Evolutionary conservation across 2,797 vertebrate genomes (phyloP), one percentile per base, ranked within the genome.

Genomic region (Scolopax rusticola): DNA sequence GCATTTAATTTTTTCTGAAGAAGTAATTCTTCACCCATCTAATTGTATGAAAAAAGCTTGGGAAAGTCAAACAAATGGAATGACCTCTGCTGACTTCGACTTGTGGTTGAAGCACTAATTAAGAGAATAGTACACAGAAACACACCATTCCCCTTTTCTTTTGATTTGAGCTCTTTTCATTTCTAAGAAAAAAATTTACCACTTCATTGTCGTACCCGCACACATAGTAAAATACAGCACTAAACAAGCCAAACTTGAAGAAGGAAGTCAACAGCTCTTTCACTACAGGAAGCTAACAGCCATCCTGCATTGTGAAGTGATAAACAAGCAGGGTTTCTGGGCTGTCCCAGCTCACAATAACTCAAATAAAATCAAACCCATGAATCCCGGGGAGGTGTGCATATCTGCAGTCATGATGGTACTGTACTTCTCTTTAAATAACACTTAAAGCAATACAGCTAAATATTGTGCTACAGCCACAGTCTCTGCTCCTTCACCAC

Each of bases 291-390:
- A 87, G 75, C 15, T 30, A 84, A 74, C 23, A 91, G 84, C 40
- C 71, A 82, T 80, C 45, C 57, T 93, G 53, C 60, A 47, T 75
- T 36, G 10, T 21, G 50, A 79, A 2, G 3, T 40, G 71, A 53
- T 94, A 95, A 95, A 53, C 93, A 86, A 94, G n/a, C 64, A 80
- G 25, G n/a, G 61, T 36, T 91, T 53, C 78, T 91, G 69, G 89
- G 40, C 73, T n/a, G 48, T 47, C 78, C 61, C 80, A 90, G 70
- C 71, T 73, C 93, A 83, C 64, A 64, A 59, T 6, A 79, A 81
- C 67, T 87, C 57, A 82, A 67, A 84, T 86, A 51, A 93, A 98
- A 64, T 68, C 69, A 78, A 85, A 75, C 23, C 64, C 65, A 56
- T 24, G 50, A 51, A 45, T 59, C 50, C 33, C 53, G 67, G 38